Evolutionary conservation across 1,140 invertebrate genomes (phyloP).

Genomic region (Drosophila teissieri): DNA sequence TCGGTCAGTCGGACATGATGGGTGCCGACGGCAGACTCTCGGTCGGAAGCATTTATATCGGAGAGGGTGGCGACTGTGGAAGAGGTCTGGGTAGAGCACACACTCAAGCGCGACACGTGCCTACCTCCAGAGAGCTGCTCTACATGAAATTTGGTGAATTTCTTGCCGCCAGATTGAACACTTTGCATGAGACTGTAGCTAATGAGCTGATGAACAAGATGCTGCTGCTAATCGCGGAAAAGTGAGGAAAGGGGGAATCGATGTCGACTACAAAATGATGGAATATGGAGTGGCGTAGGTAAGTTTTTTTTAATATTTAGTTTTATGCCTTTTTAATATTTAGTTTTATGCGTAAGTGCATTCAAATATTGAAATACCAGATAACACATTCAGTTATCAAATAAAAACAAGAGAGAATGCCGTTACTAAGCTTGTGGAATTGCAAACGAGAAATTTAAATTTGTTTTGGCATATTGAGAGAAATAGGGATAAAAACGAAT

Average conservation of each 20-base stretch:
- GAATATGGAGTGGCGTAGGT: constrained; percentile 19
- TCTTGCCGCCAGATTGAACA: constrained; percentile 77
- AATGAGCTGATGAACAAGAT: constrained; percentile 83
- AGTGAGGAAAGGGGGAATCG: constrained; percentile 32
- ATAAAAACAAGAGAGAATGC: neutral
- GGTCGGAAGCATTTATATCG: constrained; percentile 54
- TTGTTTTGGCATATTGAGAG: too few relatives aligned
- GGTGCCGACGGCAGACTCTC: constrained; percentile 48
- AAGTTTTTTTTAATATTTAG: too few relatives aligned
- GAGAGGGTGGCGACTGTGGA: constrained; percentile 8
- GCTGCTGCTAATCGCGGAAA: constrained; percentile 74
- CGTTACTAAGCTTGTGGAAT: too few relatives aligned
- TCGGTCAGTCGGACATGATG: constrained; percentile 42
- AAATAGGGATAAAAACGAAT: too few relatives aligned
- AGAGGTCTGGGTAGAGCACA: constrained; percentile 13
- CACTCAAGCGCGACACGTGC: constrained; percentile 22
- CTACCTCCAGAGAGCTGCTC: constrained; percentile 64
- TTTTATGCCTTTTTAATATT: too few relatives aligned
- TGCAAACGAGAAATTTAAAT: too few relatives aligned
- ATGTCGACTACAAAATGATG: constrained; percentile 1
- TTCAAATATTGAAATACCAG: too few relatives aligned
- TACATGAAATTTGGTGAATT: constrained; percentile 81
- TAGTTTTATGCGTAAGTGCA: too few relatives aligned
- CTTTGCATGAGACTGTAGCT: constrained; percentile 72
- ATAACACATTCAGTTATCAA: neutral